Evolutionary conservation across 35 echinoderm and acorn worm species (phyloP), one percentile per base, ranked within the genome.

Genomic region (Holothuria glaberrima): DNA sequence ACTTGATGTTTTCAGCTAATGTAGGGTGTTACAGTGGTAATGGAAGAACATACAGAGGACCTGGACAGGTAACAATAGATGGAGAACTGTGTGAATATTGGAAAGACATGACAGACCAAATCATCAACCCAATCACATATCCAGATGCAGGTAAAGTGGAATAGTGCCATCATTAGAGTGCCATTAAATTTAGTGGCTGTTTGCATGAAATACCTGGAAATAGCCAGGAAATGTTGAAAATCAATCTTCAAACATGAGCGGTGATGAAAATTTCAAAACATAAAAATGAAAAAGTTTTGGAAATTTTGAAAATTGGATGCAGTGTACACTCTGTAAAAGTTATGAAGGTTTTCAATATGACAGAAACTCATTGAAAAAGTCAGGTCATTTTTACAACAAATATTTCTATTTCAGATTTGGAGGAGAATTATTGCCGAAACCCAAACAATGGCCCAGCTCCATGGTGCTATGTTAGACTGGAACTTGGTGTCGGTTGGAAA

Each of bases 371-470:
- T n/a, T 46, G 44, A 10, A 46, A 46, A 46, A 46, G 44, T 46
- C 4, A 46, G 44, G 44, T 4, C 44, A 5, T 46, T 4, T 46
- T 10, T 46, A 46, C 4, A 46, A 46, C n/a, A n/a, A n/a, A n/a
- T n/a, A n/a, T 41, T 41, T 54, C 26, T 30, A 58, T 21, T 36
- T n/a, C 56, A 75, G 92, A 61, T 45, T 72, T 94, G 80, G 61
- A 61, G n/a, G 92, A 90, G 48, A 94, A 94, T 64, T 94, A 90
- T 58, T 94, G 92, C 50, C 92, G 92, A 3, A 94, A 94, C 68
- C 92, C 92, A 12, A 71, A 90, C 81, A 81, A 82, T 59, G 92
- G 79, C 30, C 80, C 92, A 25, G 75, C 79, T 45, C 92, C 92
- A 25, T 94, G 92, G 92, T 94, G 92, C 41, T 94, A 90, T 86